Conservation (phyloP, 2,113 vertebrate genomes). For the Bambusicola thoracicus region DNA sequence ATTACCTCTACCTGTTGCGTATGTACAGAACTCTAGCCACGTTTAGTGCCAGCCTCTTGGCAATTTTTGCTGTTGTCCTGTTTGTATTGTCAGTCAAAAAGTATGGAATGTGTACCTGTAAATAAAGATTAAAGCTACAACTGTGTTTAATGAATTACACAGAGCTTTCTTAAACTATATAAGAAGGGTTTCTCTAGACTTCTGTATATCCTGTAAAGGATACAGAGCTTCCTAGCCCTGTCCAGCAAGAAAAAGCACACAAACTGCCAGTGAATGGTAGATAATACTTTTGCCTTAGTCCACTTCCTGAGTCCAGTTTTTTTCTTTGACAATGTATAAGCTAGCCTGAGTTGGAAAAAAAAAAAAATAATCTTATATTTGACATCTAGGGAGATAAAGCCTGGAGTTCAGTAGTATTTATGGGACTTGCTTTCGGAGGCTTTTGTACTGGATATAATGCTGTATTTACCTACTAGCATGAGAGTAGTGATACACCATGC, state of each 20-base stretch:
- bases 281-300: conserved; percentile 2
- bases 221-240: not conserved
- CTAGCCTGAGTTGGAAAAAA: not conserved
- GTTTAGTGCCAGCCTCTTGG: not conserved
- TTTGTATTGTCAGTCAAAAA: not conserved
- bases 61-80: not conserved
- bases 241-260: not conserved
- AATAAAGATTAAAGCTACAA: not conserved
- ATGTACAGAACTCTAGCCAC: not conserved
- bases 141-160: not conserved
- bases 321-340: not conserved
- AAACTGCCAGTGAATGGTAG: not conserved
- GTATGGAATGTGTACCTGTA: not conserved
- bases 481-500: not conserved
- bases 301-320: not conserved
- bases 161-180: not conserved
- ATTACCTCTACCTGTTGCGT: not conserved
- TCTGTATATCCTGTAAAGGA: not conserved
- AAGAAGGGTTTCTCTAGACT: not conserved
- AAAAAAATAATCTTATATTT: not conserved
- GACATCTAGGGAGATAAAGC: not conserved
- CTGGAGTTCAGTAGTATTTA: not conserved
- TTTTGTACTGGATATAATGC: not conserved
- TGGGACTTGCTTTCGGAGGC: not conserved
- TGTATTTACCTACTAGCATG: not conserved